phyloP scores from a whole-genome alignment of 2,888 invertebrate genomes.

The Phalera bucephala region DNA sequence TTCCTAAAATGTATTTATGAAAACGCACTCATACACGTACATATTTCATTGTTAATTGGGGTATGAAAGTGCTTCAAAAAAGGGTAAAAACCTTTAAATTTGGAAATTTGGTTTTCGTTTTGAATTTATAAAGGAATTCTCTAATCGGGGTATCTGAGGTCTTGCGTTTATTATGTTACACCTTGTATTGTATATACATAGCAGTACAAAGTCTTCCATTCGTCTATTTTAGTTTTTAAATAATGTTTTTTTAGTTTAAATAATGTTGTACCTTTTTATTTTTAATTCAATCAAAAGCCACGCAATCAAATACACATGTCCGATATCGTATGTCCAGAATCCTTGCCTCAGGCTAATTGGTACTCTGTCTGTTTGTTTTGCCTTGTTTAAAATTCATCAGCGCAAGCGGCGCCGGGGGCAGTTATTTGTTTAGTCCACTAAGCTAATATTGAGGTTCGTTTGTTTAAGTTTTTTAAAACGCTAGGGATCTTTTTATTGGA shows the following conservation, averaged over 20 bases:
- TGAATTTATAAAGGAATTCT: too few relatives aligned
- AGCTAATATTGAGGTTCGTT: constrained; percentile 59
- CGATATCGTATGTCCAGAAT: constrained; percentile 44
- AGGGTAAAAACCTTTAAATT: too few relatives aligned
- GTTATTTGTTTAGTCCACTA: constrained; percentile 59
- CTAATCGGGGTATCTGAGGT: too few relatives aligned
- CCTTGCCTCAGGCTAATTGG: constrained; percentile 70
- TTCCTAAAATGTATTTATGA: too few relatives aligned
- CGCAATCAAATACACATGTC: constrained; percentile 44
- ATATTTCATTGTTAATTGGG: too few relatives aligned
- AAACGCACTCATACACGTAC: too few relatives aligned
- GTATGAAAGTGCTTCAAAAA: too few relatives aligned
- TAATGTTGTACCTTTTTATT: too few relatives aligned
- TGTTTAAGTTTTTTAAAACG: constrained; percentile 61
- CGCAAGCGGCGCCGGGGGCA: constrained; percentile 40
- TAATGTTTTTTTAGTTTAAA: not conserved
- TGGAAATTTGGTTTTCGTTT: too few relatives aligned
- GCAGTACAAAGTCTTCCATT: too few relatives aligned
- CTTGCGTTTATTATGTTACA: too few relatives aligned
- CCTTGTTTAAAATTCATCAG: constrained; percentile 62
- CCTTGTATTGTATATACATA: too few relatives aligned
- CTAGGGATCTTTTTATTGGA: constrained; percentile 38
- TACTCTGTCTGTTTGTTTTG: constrained; percentile 46
- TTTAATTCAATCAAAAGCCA: constrained; percentile 8
- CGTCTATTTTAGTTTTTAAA: not conserved